Evolutionary conservation across 2,797 vertebrate genomes (phyloP).

Genomic region (Nyctibius grandis): DNA sequence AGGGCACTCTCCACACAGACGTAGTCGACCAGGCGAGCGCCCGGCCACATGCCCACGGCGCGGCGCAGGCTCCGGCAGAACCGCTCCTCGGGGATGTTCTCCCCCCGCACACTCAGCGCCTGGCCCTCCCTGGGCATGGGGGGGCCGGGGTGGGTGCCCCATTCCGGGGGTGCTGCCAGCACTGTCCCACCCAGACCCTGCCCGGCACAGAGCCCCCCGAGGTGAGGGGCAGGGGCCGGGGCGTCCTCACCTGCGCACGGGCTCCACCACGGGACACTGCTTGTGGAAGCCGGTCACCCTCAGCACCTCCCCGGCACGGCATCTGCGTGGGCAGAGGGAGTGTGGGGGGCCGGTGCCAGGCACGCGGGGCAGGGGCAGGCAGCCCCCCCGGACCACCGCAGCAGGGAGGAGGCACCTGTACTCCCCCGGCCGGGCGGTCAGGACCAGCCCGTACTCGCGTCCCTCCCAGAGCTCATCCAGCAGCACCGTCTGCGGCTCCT

Average conservation of each 20-base stretch:
- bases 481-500: slow-evolving; percentile 71
- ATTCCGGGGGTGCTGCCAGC: neutral
- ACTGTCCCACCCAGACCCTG: neutral
- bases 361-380: rapidly evolving
- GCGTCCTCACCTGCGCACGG: slow-evolving; percentile 80
- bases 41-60: slow-evolving; percentile 82
- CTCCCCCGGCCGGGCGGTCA: slow-evolving; percentile 80
- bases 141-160: neutral
- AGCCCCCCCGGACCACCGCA: neutral
- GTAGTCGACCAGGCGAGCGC: slow-evolving; percentile 86
- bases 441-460: slow-evolving; percentile 81
- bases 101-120: slow-evolving; percentile 84
- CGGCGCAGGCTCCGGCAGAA: slow-evolving; percentile 79
- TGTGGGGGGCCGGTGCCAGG: neutral
- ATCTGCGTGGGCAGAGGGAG: slow-evolving; percentile 64
- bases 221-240: neutral
- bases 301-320: slow-evolving; percentile 83
- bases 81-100: slow-evolving; percentile 79
- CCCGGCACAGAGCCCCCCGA: rapidly evolving
- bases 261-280: slow-evolving; percentile 85
- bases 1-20: slow-evolving; percentile 85
- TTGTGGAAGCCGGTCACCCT: slow-evolving; percentile 83
- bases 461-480: slow-evolving; percentile 84
- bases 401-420: slow-evolving; percentile 75
- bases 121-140: slow-evolving; percentile 76